Evolutionary conservation across 2,113 vertebrate genomes (phyloP).

Genomic region (Tenebrosternarchus preto): DNA sequence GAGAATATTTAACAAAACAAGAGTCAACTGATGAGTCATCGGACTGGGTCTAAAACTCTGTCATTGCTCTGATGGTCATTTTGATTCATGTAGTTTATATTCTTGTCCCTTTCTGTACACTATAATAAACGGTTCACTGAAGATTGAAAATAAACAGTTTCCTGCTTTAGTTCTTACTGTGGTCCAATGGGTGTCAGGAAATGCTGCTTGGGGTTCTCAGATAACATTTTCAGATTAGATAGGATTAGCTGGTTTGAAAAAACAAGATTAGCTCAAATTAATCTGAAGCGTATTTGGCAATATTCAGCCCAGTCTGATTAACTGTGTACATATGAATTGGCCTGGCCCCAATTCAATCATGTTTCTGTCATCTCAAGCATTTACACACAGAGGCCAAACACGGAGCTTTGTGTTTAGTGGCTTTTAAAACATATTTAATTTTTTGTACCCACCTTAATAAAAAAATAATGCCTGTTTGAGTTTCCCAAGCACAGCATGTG

Average conservation of each 20-base stretch:
- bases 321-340: slow-evolving; percentile 37
- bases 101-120: background rate
- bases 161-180: slow-evolving; percentile 18
- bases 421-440: background rate
- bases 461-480: background rate
- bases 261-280: slow-evolving; percentile 46
- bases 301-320: slow-evolving; percentile 47
- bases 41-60: slow-evolving; percentile 15
- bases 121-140: slow-evolving; percentile 24
- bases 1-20: background rate
- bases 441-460: background rate
- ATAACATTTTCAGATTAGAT: slow-evolving; percentile 51
- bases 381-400: slow-evolving; percentile 7
- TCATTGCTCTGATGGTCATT: slow-evolving; percentile 15
- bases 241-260: slow-evolving; percentile 26
- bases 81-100: background rate
- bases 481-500: background rate
- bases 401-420: background rate
- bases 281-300: slow-evolving; percentile 41
- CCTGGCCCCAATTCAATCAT: slow-evolving; percentile 41
- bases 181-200: slow-evolving; percentile 15
- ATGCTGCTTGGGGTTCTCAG: slow-evolving; percentile 11
- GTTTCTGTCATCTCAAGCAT: slow-evolving; percentile 41
- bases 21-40: slow-evolving; percentile 29
- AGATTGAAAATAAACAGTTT: too few species aligned